phyloP scores from a whole-genome alignment of 2,797 vertebrate species.

The Lerista edwardsae region DNA sequence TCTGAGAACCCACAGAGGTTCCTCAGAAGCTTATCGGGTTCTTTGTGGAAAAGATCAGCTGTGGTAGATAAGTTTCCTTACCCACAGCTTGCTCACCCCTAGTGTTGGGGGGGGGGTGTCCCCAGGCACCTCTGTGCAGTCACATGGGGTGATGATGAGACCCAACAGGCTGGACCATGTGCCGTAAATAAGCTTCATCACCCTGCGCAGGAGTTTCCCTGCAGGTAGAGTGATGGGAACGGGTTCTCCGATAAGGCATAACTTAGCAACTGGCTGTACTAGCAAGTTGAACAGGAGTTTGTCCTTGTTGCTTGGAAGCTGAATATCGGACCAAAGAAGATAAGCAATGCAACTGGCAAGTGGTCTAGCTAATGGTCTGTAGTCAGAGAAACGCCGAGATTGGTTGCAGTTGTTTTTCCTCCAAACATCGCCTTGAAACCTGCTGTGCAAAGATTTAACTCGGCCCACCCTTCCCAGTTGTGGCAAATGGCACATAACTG shows the following conservation, averaged over 20 bases:
- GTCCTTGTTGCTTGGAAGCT: neutral
- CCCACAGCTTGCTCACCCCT: neutral
- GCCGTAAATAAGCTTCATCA: neutral
- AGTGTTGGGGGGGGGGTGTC: no score
- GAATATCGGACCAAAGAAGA: neutral
- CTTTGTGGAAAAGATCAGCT: neutral
- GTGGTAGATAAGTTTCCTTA: neutral
- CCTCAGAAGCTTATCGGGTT: neutral
- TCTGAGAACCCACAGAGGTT: neutral
- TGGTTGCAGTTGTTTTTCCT: neutral
- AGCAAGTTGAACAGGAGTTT: neutral
- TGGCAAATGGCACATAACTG: neutral
- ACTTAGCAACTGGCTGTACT: neutral
- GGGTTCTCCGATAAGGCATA: neutral
- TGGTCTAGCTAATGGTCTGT: neutral
- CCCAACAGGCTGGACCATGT: neutral
- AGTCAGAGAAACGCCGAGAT: fast-evolving
- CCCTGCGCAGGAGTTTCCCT: neutral
- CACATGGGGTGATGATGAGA: neutral
- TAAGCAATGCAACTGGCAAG: neutral
- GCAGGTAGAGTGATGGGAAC: neutral
- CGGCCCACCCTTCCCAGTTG: neutral
- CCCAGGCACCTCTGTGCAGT: neutral
- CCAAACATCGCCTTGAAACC: neutral
- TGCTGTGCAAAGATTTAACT: neutral